A percentile compares a stretch with the other conserved stretches of the same genome.
These are phyloP conservation scores for Xylocopa sonorina DNA, from an alignment of 1,140 invertebrate species.

Conservation along the genomic window DNA sequence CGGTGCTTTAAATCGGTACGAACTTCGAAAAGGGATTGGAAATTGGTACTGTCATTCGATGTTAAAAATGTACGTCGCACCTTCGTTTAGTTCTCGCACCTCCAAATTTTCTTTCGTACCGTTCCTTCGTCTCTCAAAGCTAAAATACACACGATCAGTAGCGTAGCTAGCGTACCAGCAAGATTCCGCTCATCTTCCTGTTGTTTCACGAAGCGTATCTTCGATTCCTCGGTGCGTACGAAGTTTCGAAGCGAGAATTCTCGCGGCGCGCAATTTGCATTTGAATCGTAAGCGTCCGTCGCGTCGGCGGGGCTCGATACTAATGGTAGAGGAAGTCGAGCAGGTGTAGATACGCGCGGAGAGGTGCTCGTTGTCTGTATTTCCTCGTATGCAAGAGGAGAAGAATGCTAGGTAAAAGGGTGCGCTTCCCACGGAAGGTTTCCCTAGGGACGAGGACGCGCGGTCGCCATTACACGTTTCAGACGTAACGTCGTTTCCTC, in stretches of 20 bases:
- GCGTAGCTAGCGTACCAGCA: too few species aligned
- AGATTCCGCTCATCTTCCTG: background rate
- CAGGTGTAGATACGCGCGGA: too few species aligned
- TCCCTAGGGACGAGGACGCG: slow-evolving; percentile 6
- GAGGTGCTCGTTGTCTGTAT: background rate
- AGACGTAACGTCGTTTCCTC: slow-evolving; percentile 33
- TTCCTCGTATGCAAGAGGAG: too few species aligned
- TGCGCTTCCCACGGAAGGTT: background rate
- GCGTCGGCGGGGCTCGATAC: background rate
- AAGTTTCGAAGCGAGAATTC: background rate
- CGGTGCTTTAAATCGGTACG: too few species aligned
- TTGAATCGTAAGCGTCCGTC: background rate
- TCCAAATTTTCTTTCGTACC: too few species aligned
- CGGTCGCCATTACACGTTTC: slow-evolving; percentile 32
- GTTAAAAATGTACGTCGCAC: too few species aligned
- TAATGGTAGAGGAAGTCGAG: slow-evolving; percentile 12
- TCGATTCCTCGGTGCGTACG: background rate
- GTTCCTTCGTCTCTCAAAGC: too few species aligned
- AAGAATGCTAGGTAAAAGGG: slow-evolving; percentile 16
- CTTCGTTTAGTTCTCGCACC: too few species aligned
- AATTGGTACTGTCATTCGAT: too few species aligned
- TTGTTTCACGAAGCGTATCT: background rate
- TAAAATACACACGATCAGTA: too few species aligned
- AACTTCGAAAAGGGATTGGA: too few species aligned
- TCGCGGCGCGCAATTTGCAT: slow-evolving; percentile 7